Evolutionary conservation across 2,888 invertebrate genomes (phyloP).

Genomic region (Microctonus aethiopoides): DNA sequence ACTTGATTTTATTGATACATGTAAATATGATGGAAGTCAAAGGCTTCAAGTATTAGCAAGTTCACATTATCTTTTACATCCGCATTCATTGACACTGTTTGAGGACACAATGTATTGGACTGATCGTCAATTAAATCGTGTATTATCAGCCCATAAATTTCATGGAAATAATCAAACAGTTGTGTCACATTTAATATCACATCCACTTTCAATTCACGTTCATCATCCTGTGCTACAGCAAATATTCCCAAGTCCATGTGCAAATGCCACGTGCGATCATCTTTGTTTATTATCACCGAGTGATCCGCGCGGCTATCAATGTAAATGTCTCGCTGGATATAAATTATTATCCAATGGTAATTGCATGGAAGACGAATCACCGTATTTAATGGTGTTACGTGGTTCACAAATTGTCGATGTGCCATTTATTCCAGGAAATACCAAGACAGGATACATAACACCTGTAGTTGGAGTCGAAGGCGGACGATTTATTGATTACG

Average conservation of each 20-base stretch:
- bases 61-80: slow-evolving; percentile 93
- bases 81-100: slow-evolving; percentile 93
- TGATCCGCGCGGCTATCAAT: slow-evolving; percentile 77
- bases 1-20: slow-evolving; percentile 97
- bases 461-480: slow-evolving; percentile 90
- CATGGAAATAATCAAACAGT: slow-evolving; percentile 92
- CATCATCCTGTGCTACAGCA: slow-evolving; percentile 96
- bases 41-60: slow-evolving; percentile 88
- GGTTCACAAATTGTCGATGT: slow-evolving; percentile 85
- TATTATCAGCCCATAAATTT: slow-evolving; percentile 91
- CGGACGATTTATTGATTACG: slow-evolving; percentile 91
- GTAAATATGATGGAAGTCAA: slow-evolving; percentile 94
- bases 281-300: slow-evolving; percentile 90
- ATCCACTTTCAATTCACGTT: slow-evolving; percentile 94
- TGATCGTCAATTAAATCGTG: slow-evolving; percentile 91
- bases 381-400: slow-evolving; percentile 90
- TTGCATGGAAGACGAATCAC: slow-evolving; percentile 86
- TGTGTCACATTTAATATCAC: slow-evolving; percentile 92
- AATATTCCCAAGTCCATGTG: slow-evolving; percentile 81
- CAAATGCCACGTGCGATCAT: slow-evolving; percentile 82
- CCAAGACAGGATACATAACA: slow-evolving; percentile 81
- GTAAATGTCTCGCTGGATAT: slow-evolving; percentile 92
- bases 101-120: slow-evolving; percentile 98
- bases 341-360: slow-evolving; percentile 75
- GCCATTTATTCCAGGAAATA: slow-evolving; percentile 80